phyloP scores from a whole-genome alignment of 1,140 invertebrate species.

The Lamellibrachia luymesi region DNA sequence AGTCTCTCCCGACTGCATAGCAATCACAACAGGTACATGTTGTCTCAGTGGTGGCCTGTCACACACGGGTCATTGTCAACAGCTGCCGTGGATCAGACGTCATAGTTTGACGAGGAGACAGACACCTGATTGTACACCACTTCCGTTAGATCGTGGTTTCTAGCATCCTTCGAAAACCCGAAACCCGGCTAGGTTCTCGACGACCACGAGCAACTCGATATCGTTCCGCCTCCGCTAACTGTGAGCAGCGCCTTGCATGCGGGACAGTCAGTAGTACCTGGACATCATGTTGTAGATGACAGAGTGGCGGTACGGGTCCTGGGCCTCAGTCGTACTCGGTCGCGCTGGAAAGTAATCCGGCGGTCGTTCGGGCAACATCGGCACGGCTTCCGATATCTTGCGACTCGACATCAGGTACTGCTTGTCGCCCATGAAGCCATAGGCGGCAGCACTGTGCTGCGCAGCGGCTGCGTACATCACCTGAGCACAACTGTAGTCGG shows the following conservation, averaged over 20 bases:
- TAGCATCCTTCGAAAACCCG: not conserved
- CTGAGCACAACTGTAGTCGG: constrained; percentile 8
- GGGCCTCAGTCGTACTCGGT: constrained; percentile 35
- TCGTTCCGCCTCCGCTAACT: not conserved
- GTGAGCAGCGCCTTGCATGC: not conserved
- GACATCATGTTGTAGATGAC: constrained; percentile 54
- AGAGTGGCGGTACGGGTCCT: constrained; percentile 50
- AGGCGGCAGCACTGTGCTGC: constrained; percentile 6
- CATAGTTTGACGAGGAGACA: not conserved
- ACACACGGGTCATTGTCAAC: not conserved
- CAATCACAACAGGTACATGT: too few species aligned
- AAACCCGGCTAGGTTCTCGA: not conserved
- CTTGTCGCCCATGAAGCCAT: constrained; percentile 25
- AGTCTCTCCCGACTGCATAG: not conserved
- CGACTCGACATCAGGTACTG: constrained; percentile 17
- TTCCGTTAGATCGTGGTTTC: too few species aligned
- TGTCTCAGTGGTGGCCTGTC: too few species aligned
- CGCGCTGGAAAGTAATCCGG: constrained; percentile 38
- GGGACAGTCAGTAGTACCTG: constrained; percentile 35
- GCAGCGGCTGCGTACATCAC: not conserved
- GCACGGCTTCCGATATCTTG: not conserved
- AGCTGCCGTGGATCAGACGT: not conserved
- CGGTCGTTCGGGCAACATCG: not conserved
- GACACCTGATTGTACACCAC: too few species aligned
- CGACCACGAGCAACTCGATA: not conserved